These are phyloP conservation scores for Neopipo cinnamomea DNA, from an alignment of 2,113 vertebrate species.

Conservation along the genomic window DNA sequence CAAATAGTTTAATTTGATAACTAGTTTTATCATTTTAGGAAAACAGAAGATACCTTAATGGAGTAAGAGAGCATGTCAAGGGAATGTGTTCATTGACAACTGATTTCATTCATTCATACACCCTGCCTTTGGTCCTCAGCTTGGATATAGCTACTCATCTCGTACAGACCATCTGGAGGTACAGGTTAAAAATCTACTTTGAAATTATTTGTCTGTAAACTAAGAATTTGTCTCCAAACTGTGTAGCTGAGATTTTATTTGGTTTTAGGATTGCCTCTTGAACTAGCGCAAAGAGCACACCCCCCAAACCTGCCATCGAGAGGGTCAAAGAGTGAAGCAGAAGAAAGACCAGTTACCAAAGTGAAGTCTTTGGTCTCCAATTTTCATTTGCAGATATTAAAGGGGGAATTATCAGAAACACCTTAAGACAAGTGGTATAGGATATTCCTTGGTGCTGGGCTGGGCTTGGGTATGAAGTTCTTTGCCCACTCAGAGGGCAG, in stretches of 20 bases:
- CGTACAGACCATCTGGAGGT: neutral
- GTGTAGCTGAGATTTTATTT: neutral
- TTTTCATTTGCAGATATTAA: neutral
- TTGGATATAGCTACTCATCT: neutral
- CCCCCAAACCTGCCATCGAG: neutral
- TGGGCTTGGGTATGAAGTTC: neutral
- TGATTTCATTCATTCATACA: neutral
- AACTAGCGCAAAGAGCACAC: neutral
- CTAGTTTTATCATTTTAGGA: neutral
- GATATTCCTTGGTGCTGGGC: neutral
- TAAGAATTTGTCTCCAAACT: neutral
- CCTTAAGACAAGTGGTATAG: neutral
- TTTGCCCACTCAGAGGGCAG: neutral
- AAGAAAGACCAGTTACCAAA: neutral
- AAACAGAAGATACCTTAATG: neutral
- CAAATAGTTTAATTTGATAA: neutral
- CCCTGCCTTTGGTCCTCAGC: neutral
- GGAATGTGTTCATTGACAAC: neutral
- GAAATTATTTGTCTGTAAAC: neutral
- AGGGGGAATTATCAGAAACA: neutral
- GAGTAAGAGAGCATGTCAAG: neutral
- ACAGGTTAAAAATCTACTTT: neutral
- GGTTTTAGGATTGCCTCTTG: neutral
- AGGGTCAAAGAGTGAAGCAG: accelerated
- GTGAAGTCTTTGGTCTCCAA: neutral